phyloP scores from a whole-genome alignment of 2,113 vertebrate genomes.

The Platichthys flesus region DNA sequence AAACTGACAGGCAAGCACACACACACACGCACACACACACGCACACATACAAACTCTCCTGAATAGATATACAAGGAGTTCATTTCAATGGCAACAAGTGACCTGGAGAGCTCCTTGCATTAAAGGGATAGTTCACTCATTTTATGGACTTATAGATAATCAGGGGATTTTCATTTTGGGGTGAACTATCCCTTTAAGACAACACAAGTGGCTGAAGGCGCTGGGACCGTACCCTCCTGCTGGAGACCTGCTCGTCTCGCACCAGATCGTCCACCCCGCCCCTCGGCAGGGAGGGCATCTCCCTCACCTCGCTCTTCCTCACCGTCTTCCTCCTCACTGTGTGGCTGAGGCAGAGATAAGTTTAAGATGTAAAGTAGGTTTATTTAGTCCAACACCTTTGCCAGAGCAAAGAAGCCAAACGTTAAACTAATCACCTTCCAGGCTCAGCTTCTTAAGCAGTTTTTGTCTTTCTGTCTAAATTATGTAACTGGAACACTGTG shows the following conservation, averaged over 20 bases:
- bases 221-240: conserved; percentile 86
- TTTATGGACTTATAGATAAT: too few relatives aligned
- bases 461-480: too few relatives aligned
- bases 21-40: conserved; percentile 16
- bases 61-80: conserved; percentile 13
- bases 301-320: conserved; percentile 89
- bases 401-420: too few relatives aligned
- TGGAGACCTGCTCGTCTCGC: conserved; percentile 92
- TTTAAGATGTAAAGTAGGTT: neutral
- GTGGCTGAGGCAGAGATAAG: conserved; percentile 80
- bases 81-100: too few relatives aligned
- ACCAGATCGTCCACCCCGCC: conserved; percentile 86
- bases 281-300: conserved; percentile 92
- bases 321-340: conserved; percentile 94
- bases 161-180: too few relatives aligned
- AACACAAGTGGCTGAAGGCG: neutral
- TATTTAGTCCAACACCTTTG: too few relatives aligned
- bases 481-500: too few relatives aligned
- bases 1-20: neutral
- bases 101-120: neutral
- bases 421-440: too few relatives aligned
- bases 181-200: too few relatives aligned
- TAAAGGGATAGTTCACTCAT: too few relatives aligned
- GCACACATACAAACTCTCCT: conserved; percentile 15
- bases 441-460: too few relatives aligned